Conservation (phyloP, 2,888 invertebrate species). For the Agriopis leucophaearia region DNA sequence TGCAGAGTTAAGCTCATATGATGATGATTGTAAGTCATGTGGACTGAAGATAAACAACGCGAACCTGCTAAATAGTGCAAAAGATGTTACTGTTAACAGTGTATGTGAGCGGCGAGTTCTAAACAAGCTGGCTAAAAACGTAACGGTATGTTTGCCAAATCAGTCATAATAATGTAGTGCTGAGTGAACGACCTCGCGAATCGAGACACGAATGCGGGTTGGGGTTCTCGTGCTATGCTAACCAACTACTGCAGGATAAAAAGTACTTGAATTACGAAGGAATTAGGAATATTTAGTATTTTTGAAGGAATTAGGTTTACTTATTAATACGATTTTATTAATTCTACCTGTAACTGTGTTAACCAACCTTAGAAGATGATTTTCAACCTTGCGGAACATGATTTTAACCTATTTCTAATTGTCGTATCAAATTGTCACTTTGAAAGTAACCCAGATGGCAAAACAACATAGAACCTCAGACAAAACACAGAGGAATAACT, state of each 20-base stretch:
- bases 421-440: no score
- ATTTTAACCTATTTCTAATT: no score
- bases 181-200: constrained; percentile 76
- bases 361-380: no score
- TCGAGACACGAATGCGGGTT: constrained; percentile 52
- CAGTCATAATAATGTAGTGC: constrained; percentile 65
- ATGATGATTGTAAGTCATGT: neutral
- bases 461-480: no score
- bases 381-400: no score
- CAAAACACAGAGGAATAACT: no score
- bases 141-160: constrained; percentile 80
- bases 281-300: no score
- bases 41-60: constrained; percentile 8
- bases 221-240: constrained; percentile 42
- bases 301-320: no score
- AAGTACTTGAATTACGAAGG: neutral
- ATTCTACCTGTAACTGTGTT: no score
- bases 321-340: no score
- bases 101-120: constrained; percentile 34
- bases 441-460: no score
- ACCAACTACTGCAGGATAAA: constrained; percentile 1
- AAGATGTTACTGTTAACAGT: constrained; percentile 11
- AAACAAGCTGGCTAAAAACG: constrained; percentile 61
- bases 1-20: no score
- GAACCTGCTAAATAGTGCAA: constrained; percentile 18